Conservation (phyloP, 2,113 vertebrate species). For the Callocephalon fimbriatum region DNA sequence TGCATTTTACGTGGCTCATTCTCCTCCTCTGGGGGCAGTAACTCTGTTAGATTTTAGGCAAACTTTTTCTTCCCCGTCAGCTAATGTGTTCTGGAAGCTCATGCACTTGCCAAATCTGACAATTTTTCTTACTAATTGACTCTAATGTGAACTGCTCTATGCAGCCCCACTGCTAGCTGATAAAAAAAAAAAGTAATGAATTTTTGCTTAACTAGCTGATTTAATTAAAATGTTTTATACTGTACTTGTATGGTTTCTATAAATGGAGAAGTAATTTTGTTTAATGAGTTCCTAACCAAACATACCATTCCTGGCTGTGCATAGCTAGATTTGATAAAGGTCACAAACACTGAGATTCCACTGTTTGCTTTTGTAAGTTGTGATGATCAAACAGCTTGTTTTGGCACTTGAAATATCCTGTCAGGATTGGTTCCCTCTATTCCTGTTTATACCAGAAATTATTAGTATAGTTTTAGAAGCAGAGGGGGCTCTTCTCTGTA, state of each 20-base stretch:
- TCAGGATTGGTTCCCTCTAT: slow-evolving; percentile 28
- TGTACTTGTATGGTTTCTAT: slow-evolving; percentile 65
- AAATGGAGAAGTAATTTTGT: slow-evolving; percentile 66
- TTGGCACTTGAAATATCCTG: slow-evolving; percentile 50
- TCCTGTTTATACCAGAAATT: slow-evolving; percentile 46
- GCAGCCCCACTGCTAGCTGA: slow-evolving; percentile 33
- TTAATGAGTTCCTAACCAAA: slow-evolving; percentile 68
- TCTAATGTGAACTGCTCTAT: slow-evolving; percentile 24
- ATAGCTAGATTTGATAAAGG: slow-evolving; percentile 68
- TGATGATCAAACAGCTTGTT: slow-evolving; percentile 69
- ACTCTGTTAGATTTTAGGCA: slow-evolving; percentile 2
- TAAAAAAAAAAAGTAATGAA: slow-evolving; percentile 15
- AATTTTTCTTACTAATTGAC: slow-evolving; percentile 72
- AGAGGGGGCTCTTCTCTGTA: background rate
- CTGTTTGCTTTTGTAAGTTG: slow-evolving; percentile 61
- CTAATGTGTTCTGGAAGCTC: slow-evolving; percentile 20
- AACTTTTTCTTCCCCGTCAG: slow-evolving; percentile 1
- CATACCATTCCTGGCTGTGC: slow-evolving; percentile 45
- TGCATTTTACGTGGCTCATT: background rate
- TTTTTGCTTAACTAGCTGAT: slow-evolving; percentile 70
- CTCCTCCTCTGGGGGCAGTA: slow-evolving; percentile 25
- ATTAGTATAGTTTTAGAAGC: background rate
- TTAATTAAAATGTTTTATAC: slow-evolving; percentile 75
- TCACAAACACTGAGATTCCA: slow-evolving; percentile 33
- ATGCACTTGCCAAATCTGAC: slow-evolving; percentile 29